Percentiles rank a stretch among this genome's conserved stretches.
Evolutionary conservation across 2,797 vertebrate genomes (phyloP).

Genomic region (Sitta carolinensis): DNA sequence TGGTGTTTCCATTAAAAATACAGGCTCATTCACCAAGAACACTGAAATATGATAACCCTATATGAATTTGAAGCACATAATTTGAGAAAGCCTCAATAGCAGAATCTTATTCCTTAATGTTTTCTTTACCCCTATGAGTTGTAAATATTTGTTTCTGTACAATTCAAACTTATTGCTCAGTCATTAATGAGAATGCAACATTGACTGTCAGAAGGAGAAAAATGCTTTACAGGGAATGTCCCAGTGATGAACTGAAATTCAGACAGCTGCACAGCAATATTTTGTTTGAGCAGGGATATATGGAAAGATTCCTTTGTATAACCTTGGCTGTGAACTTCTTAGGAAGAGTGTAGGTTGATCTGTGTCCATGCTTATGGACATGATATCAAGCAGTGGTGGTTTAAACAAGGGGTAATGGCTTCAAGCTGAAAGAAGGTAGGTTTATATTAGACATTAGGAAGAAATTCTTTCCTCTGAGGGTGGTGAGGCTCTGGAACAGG

Average conservation of each 20-base stretch:
- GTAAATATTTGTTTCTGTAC: conserved; percentile 3
- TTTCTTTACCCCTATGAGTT: background rate
- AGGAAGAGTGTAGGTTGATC: background rate
- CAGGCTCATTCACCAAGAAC: background rate
- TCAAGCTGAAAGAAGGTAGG: background rate
- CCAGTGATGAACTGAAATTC: background rate
- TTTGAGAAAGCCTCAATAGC: background rate
- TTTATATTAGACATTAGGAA: background rate
- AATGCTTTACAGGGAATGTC: background rate
- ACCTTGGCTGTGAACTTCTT: background rate
- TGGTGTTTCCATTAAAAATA: background rate
- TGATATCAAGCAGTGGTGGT: background rate
- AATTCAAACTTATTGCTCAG: background rate
- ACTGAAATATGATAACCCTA: background rate
- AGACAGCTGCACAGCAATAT: background rate
- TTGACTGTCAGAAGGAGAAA: background rate
- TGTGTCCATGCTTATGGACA: background rate
- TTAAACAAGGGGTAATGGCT: background rate
- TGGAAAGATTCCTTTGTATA: background rate
- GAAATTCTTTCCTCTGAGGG: background rate
- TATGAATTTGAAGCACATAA: background rate
- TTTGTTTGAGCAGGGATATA: background rate
- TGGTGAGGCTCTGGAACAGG: background rate
- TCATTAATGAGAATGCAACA: background rate
- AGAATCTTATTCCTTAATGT: background rate